Base-by-base conservation (phyloP, 2,797 vertebrate genomes). In the Neosilurus mollespiculum region DNA sequence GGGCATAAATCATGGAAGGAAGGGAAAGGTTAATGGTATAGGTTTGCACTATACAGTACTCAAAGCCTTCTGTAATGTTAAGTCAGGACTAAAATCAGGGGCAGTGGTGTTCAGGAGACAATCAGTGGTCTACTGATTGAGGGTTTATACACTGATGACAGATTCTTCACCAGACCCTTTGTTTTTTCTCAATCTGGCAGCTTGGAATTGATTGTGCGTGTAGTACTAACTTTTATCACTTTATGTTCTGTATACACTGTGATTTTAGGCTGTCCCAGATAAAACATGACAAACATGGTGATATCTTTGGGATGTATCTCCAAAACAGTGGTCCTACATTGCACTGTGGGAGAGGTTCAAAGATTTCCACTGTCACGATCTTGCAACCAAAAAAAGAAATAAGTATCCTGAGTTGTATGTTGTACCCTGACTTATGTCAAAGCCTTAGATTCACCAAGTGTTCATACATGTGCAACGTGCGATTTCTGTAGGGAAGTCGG, bases 1-100 rank as follows among this genome's bases (percentile, higher is more conserved):
- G 86, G 85, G 88, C 90, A 86, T 94, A 94, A 94, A 94, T 95
- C 93, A 93, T 83, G 6, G 69, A 71, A 61, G 85, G 64, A 58
- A 85, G 72, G 86, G 84, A 72, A 88, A 90, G 73, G 59, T 49
- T 71, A 37, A 82, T 86, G 84, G n/a, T 85, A 24, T 7, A 43
- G 49, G 62, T 80, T 7, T 43, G 43, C 58, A 65, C 22, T 72
- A 14, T 66, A 26, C 34, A 66, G 15, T 49, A 43, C 24, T 18
- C 9, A 30, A 15, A 76, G 72, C 15, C 14, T 78, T 30, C 30
- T 30, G 20, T 62, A 34, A 62, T n/a, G 56, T 61, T 51, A 69
- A 78, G 12, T 7, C 34, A 59, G 65, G 54, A 30, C n/a, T 51
- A 1, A 30, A 4, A 24, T 11, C 37, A 64, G 43, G 18, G 51